A percentile compares a stretch with the other conserved stretches of the same genome.
These are phyloP conservation scores for Physocephala rufipes DNA, from an alignment of 2,888 invertebrate genomes.

Conservation along the genomic window DNA sequence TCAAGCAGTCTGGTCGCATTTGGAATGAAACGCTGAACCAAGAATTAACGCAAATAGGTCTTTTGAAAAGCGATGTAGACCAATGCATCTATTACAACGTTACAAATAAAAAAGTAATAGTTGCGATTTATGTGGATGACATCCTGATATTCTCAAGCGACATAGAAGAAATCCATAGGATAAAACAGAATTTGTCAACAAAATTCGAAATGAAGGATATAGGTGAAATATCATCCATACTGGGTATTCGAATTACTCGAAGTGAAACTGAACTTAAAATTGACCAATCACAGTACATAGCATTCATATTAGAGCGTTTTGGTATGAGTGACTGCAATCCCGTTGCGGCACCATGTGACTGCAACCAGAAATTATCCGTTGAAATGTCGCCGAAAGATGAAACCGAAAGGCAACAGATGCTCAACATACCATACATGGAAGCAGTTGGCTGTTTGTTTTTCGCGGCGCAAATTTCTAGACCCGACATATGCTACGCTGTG, in stretches of 20 bases:
- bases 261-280: slow-evolving; percentile 18
- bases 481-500: slow-evolving; percentile 33
- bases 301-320: slow-evolving; percentile 37
- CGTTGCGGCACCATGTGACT: slow-evolving; percentile 23
- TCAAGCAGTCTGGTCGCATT: neutral
- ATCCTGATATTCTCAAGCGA: slow-evolving; percentile 35
- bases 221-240: slow-evolving; percentile 10
- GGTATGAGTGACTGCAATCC: slow-evolving; percentile 29
- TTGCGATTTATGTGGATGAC: slow-evolving; percentile 28
- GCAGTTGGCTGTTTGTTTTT: slow-evolving; percentile 35
- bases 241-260: slow-evolving; percentile 14
- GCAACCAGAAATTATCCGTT: slow-evolving; percentile 28
- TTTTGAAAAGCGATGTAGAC: neutral
- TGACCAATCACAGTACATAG: slow-evolving; percentile 32
- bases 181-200: neutral
- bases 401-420: slow-evolving; percentile 29
- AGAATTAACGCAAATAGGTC: slow-evolving; percentile 2
- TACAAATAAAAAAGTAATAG: neutral
- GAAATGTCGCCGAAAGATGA: slow-evolving; percentile 39
- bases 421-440: slow-evolving; percentile 34
- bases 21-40: slow-evolving; percentile 8
- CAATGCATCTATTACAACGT: neutral
- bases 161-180: neutral
- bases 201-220: slow-evolving; percentile 13
- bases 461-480: slow-evolving; percentile 34